These are phyloP conservation scores for Sminthurinus aureus DNA, from an alignment of 2,888 invertebrate genomes.

Conservation along the genomic window DNA sequence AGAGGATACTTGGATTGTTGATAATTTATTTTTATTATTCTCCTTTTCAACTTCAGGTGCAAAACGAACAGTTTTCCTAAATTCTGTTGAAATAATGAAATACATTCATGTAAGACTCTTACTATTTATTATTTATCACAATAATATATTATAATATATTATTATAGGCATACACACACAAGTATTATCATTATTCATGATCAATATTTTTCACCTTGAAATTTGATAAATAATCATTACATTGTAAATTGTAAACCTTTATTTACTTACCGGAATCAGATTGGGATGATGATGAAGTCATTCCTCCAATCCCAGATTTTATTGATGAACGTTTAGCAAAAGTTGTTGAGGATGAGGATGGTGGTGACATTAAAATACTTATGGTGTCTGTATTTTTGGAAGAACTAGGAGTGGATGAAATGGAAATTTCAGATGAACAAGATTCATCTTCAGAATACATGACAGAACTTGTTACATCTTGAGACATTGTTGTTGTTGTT, in stretches of 20 bases:
- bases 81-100: no score
- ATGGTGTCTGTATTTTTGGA: constrained; percentile 18
- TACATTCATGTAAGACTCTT: no score
- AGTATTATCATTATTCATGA: no score
- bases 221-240: no score
- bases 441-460: neutral
- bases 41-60: constrained; percentile 66
- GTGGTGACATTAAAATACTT: neutral
- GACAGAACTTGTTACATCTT: neutral
- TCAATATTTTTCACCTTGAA: no score
- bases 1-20: constrained; percentile 9
- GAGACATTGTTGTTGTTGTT: neutral
- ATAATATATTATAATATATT: no score
- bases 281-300: neutral
- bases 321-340: constrained; percentile 24
- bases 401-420: constrained; percentile 16
- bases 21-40: constrained; percentile 60
- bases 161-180: no score
- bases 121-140: no score
- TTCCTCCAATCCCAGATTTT: neutral
- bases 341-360: neutral
- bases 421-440: constrained; percentile 3
- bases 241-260: no score
- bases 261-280: neutral
- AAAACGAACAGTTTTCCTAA: constrained; percentile 66